Conservation (phyloP, 1,140 invertebrate genomes). For the Euura lappo region DNA sequence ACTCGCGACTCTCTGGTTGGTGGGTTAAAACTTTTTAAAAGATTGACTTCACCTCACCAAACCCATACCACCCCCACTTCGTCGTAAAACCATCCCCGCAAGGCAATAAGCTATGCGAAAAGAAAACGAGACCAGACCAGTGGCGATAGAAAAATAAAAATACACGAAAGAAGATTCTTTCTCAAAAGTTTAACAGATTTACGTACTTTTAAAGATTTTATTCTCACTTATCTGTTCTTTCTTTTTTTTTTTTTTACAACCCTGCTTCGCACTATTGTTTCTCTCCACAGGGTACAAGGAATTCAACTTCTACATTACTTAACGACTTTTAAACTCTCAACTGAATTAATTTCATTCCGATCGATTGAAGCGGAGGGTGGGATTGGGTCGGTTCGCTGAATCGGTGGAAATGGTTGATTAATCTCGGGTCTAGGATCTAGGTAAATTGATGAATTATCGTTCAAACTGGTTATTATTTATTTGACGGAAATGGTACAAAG, state of each 20-base stretch:
- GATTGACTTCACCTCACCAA: slow-evolving; percentile 42
- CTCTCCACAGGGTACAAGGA: not conserved
- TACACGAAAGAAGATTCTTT: not conserved
- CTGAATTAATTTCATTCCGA: too few relatives aligned
- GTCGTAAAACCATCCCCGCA: not conserved
- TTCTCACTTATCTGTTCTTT: not conserved
- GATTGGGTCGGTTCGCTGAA: too few relatives aligned
- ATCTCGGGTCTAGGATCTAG: not conserved
- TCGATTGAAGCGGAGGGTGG: too few relatives aligned
- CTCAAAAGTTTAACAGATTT: not conserved
- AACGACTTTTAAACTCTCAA: not conserved
- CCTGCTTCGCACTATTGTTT: not conserved
- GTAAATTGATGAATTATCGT: not conserved
- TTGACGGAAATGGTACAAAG: not conserved
- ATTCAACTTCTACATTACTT: not conserved
- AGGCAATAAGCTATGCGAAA: too few relatives aligned
- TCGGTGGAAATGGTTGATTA: too few relatives aligned
- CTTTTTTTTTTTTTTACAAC: not conserved
- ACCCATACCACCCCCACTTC: too few relatives aligned
- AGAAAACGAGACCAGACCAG: not conserved
- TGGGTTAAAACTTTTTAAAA: slow-evolving; percentile 47
- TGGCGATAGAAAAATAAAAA: not conserved
- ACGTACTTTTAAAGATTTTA: not conserved
- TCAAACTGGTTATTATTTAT: not conserved
- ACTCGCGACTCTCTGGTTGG: slow-evolving; percentile 14